Conservation (phyloP, 2,113 vertebrate species). For the Casuarius casuarius region DNA sequence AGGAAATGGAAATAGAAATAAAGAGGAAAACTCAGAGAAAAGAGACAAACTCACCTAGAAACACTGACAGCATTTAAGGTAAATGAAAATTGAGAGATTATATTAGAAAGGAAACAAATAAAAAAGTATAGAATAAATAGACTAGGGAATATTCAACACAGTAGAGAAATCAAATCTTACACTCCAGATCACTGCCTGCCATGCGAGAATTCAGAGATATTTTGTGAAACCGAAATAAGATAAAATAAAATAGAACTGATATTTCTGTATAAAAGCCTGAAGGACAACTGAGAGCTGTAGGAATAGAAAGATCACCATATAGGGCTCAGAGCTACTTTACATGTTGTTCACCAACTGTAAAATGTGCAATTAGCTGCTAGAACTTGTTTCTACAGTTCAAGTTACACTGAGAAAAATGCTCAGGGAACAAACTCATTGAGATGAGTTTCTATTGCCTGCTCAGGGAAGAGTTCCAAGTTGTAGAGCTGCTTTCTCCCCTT, state of each 20-base stretch:
- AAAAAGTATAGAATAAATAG: background rate
- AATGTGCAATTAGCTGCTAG: background rate
- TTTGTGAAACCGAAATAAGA: background rate
- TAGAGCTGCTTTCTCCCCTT: background rate
- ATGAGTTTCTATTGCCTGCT: background rate
- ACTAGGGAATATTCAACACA: background rate
- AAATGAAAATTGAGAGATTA: background rate
- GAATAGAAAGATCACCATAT: accelerated
- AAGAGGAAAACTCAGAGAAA: background rate
- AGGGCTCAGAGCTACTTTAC: background rate
- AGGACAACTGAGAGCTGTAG: background rate
- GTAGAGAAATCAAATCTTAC: background rate
- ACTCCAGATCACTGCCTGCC: background rate
- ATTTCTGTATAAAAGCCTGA: background rate
- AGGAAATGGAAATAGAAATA: background rate
- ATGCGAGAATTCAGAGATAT: background rate
- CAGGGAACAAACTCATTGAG: background rate
- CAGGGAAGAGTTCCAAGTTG: background rate
- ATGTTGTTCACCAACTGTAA: background rate
- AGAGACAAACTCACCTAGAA: background rate
- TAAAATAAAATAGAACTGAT: background rate
- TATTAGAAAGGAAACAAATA: background rate
- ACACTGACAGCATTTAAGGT: background rate
- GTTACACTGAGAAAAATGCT: background rate
- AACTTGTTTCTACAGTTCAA: background rate